A percentile compares a stretch with the other conserved stretches of the same genome.
These are phyloP conservation scores for Coenobita brevimanus DNA, from an alignment of 1,140 invertebrate species.

Conservation along the genomic window DNA sequence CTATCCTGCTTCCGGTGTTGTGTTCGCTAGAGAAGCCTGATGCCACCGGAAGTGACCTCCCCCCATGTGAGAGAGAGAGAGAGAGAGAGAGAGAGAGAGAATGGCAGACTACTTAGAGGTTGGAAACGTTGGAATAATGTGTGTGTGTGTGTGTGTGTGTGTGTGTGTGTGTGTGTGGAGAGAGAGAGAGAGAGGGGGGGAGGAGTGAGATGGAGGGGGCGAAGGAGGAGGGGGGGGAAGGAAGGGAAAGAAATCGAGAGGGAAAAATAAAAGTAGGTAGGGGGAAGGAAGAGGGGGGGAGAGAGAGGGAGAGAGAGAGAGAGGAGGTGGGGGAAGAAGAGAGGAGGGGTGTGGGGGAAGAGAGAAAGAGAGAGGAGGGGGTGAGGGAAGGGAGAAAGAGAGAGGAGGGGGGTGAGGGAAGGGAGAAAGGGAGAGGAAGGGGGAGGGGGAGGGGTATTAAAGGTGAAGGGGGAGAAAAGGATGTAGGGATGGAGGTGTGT, in stretches of 20 bases:
- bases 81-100: constrained; percentile 25
- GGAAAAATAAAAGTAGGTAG: constrained; percentile 3
- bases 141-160: background rate
- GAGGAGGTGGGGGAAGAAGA: background rate
- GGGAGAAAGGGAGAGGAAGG: background rate
- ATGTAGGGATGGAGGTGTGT: background rate
- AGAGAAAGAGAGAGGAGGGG: background rate
- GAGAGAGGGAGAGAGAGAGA: background rate
- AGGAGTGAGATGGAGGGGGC: background rate
- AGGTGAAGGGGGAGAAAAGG: background rate
- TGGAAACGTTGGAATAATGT: background rate
- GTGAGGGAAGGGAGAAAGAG: no score
- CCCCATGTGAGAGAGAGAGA: no score
- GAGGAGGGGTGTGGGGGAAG: background rate
- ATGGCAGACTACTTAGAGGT: background rate
- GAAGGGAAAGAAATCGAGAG: background rate
- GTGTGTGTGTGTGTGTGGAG: background rate
- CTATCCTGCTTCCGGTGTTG: no score
- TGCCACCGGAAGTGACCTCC: background rate
- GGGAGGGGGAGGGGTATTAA: background rate
- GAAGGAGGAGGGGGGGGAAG: background rate
- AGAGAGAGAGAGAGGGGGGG: background rate
- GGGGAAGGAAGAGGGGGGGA: background rate
- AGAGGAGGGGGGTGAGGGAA: background rate
- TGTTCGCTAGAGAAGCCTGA: no score